phyloP scores from a whole-genome alignment of 2,888 invertebrate genomes.

The Xanthorhoe designata region DNA sequence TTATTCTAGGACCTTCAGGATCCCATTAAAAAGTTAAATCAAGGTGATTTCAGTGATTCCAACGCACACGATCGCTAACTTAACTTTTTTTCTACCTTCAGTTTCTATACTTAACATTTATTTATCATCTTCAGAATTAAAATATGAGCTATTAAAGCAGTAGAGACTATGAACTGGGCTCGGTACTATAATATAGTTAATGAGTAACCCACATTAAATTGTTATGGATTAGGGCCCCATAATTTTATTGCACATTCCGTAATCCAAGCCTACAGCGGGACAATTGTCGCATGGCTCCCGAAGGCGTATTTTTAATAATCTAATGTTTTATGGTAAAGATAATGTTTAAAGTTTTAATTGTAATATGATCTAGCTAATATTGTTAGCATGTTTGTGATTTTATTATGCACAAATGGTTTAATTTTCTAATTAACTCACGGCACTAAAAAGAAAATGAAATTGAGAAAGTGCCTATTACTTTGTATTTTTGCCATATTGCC shows the following conservation, averaged over 20 bases:
- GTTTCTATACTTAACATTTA: too few relatives aligned
- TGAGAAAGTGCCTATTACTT: background rate
- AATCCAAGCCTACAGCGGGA: constrained; percentile 16
- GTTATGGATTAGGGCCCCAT: constrained; percentile 15
- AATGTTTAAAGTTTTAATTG: constrained; percentile 79
- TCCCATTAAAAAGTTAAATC: too few relatives aligned
- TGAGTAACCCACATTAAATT: constrained; percentile 13
- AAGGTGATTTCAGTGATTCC: too few relatives aligned
- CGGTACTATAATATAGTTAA: background rate
- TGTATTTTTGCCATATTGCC: too few relatives aligned
- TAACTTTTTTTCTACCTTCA: too few relatives aligned
- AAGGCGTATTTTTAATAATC: constrained; percentile 73
- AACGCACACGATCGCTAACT: too few relatives aligned
- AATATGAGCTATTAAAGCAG: background rate
- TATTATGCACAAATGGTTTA: background rate
- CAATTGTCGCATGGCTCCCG: constrained; percentile 50
- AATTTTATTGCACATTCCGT: constrained; percentile 20
- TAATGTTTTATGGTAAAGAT: constrained; percentile 56
- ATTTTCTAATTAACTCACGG: background rate
- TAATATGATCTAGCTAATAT: constrained; percentile 68
- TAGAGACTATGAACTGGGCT: background rate
- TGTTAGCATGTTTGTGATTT: background rate
- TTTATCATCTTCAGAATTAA: background rate
- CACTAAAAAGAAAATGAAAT: background rate
- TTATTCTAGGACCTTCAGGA: too few relatives aligned